Base-by-base conservation (phyloP, 2,113 vertebrate species). In the Mustela lutreola region DNA sequence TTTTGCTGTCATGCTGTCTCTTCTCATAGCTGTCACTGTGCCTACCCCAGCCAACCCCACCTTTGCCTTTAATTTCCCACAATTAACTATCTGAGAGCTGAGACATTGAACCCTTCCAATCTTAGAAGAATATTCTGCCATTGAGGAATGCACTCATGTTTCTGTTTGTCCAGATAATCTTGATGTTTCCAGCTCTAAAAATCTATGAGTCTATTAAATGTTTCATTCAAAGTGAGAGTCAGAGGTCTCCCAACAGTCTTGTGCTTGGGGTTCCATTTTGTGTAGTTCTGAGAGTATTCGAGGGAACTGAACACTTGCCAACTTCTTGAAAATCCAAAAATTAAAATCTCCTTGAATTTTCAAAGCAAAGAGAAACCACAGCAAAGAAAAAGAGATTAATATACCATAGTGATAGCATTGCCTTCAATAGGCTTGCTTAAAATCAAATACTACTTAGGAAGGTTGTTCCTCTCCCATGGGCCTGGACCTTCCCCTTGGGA, bases 361-460 rank as follows among this genome's bases (percentile, higher is more conserved):
- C 75, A 97, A 91, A 95, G 73, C 71, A 81, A 75, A 86, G 45
- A 80, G 76, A 94, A 70, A 48, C 56, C 24, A 12, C 42, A 76
- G 39, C 4, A 22, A 89, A n/a, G 33, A 82, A 31, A 10, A 1
- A 45, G 15, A 76, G 60, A 58, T 76, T 7, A 80, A 24, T n/a
- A 70, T 81, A 22, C 33, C 50, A 5, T 15, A 9, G 8, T 63
- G 16, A 53, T 42, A 4, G 65, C 2, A 0, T 11, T 67, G 75
- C 9, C 19, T 45, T 53, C 88, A 21, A 7, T 18, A 36, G 19
- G 42, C 26, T n/a, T 84, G 28, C 42, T 88, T 75, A 36, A 56
- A 58, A 42, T 50, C 9, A 21, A 33, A 62, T 26, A 26, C 60
- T 24, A 36, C 31, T 65, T 71, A 9, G 9, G 6, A 28, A 31